A percentile compares a stretch with the other conserved stretches of the same genome.
phyloP scores from a whole-genome alignment of 2,797 vertebrate species.

The Carapus acus region DNA sequence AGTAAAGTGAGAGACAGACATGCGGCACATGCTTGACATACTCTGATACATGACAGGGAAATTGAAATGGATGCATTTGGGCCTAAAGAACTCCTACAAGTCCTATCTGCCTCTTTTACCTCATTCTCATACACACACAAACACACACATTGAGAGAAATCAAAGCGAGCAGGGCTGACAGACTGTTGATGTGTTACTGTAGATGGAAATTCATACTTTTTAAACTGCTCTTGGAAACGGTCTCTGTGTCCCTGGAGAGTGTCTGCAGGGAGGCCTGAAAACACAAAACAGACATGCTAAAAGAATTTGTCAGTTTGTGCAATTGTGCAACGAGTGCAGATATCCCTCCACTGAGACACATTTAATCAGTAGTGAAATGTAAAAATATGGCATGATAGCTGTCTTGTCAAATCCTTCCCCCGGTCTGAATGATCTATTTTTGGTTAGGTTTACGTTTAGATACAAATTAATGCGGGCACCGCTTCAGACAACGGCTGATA shows the following conservation, averaged over 20 bases:
- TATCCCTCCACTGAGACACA: background rate
- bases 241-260: slow-evolving; percentile 96
- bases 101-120: background rate
- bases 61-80: slow-evolving; percentile 14
- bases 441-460: too few species aligned
- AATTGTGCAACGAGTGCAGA: slow-evolving; percentile 1
- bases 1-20: background rate
- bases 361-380: background rate
- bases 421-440: background rate
- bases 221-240: slow-evolving; percentile 97
- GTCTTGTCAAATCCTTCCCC: background rate
- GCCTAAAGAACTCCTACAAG: slow-evolving; percentile 12
- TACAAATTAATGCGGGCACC: background rate
- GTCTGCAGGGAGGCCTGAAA: slow-evolving; percentile 90
- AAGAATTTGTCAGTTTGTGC: slow-evolving; percentile 2
- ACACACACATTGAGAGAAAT: slow-evolving; percentile 3
- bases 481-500: background rate
- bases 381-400: slow-evolving; percentile 5
- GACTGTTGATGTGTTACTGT: slow-evolving; percentile 3
- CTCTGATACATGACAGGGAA: too few species aligned
- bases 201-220: slow-evolving; percentile 77
- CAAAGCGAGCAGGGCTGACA: slow-evolving; percentile 14
- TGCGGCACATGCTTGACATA: background rate
- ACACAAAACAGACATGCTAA: slow-evolving; percentile 35
- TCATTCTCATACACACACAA: background rate